Percentiles rank a stretch among this genome's conserved stretches.
phyloP scores from a whole-genome alignment of 2,797 vertebrate species.

The Pogoniulus pusillus region DNA sequence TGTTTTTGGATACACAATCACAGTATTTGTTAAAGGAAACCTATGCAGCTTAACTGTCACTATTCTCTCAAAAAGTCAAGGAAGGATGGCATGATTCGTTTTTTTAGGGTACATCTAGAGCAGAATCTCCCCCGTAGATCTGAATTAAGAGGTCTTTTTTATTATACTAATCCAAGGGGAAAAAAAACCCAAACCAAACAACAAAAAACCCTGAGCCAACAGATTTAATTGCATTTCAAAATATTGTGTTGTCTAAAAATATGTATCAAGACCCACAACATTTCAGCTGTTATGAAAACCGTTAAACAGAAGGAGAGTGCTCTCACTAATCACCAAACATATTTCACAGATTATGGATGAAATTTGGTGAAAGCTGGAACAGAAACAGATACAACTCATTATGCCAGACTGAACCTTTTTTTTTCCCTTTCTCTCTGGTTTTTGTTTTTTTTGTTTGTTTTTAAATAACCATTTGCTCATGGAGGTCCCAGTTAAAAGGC shows the following conservation, averaged over 20 bases:
- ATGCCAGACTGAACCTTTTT: not conserved
- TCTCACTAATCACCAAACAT: conserved; percentile 38
- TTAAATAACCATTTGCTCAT: not conserved
- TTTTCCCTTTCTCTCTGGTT: not conserved
- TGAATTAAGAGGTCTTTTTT: not conserved
- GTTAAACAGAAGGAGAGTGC: conserved; percentile 11
- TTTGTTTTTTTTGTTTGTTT: not conserved
- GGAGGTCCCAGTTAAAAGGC: not conserved
- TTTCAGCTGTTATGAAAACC: conserved; percentile 8
- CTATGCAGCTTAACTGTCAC: not conserved
- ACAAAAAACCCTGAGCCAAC: no score
- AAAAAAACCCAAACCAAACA: not conserved
- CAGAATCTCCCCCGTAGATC: not conserved
- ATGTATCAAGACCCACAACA: not conserved
- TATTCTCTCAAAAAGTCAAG: not conserved
- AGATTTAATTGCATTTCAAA: not conserved
- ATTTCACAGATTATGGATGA: conserved; percentile 51
- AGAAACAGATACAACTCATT: conserved; percentile 11
- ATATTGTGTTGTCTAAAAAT: not conserved
- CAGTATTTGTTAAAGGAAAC: not conserved
- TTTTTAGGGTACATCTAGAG: not conserved
- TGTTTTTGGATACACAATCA: not conserved
- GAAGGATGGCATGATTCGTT: not conserved
- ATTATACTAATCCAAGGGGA: not conserved
- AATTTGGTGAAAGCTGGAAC: conserved; percentile 34